phyloP scores from a whole-genome alignment of 2,113 vertebrate genomes.

The pig (Sus scrofa) region DNA sequence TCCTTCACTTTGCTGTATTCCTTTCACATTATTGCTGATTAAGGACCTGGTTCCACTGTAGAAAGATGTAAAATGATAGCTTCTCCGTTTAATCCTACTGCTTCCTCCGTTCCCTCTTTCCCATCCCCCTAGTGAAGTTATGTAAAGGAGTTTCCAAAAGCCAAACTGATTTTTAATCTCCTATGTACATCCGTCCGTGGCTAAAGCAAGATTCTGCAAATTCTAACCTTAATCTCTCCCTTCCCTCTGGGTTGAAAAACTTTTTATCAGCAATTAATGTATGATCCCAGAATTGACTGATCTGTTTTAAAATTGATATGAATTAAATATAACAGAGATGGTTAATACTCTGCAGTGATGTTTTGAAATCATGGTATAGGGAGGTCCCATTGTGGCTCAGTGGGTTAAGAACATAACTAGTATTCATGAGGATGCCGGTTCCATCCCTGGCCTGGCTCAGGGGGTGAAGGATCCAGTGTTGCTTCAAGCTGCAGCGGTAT shows the following conservation, averaged over 20 bases:
- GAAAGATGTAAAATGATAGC: slow-evolving; percentile 28
- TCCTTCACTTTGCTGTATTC: slow-evolving; percentile 43
- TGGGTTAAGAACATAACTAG: too few relatives aligned
- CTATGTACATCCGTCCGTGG: not conserved
- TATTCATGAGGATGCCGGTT: too few relatives aligned
- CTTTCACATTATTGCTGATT: slow-evolving; percentile 36
- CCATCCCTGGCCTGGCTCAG: too few relatives aligned
- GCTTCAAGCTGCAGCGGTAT: too few relatives aligned
- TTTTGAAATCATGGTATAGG: not conserved
- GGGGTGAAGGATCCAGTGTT: too few relatives aligned
- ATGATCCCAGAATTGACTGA: not conserved
- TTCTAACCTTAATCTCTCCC: not conserved
- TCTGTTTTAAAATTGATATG: not conserved
- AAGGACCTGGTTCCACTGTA: not conserved
- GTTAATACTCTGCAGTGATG: not conserved
- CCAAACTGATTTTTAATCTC: not conserved
- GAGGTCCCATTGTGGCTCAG: too few relatives aligned
- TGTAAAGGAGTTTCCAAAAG: not conserved
- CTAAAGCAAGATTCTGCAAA: not conserved
- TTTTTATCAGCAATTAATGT: not conserved
- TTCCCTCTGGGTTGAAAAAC: not conserved
- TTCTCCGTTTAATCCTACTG: not conserved
- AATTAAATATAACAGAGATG: not conserved
- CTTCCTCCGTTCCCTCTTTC: not conserved
- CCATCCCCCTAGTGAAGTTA: not conserved